These are phyloP conservation scores for cattle (Bos taurus) DNA, from an alignment of 2,113 vertebrate genomes.

Conservation along the genomic window ARS-UCD2.0 NC_037328.1:69749501-69750000, in stretches of 20 bases:
- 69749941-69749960: background rate
- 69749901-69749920: background rate
- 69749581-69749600: background rate
- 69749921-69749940: background rate
- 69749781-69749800: background rate
- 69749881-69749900: background rate
- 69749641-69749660: background rate
- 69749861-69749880: background rate
- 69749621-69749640: background rate
- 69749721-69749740: conserved; percentile 14
- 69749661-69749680: conserved; percentile 18
- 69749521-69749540: background rate
- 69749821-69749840: background rate
- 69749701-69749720: conserved; percentile 8
- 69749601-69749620: background rate
- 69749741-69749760: conserved; percentile 17
- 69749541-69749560: conserved; percentile 11
- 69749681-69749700: conserved; percentile 26
- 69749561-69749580: background rate
- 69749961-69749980: conserved; percentile 3
- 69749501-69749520: conserved; percentile 21
- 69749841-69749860: background rate
- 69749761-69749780: background rate
- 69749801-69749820: background rate
- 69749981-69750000: background rate